A percentile compares a stretch with the other conserved stretches of the same genome.
phyloP scores from a whole-genome alignment of 2,888 invertebrate species.

The Tachina lurida region DNA sequence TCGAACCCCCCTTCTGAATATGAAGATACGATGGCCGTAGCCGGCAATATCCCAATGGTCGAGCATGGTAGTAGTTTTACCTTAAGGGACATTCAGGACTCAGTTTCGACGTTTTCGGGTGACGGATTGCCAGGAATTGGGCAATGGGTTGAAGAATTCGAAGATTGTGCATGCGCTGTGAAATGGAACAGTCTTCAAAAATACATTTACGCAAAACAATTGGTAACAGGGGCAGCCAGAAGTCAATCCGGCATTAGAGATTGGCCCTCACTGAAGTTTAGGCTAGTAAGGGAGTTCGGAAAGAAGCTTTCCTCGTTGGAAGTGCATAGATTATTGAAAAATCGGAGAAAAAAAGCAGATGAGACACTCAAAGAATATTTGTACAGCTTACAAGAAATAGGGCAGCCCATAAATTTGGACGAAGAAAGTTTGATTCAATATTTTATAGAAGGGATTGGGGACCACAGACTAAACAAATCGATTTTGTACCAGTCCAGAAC shows the following conservation, averaged over 20 bases:
- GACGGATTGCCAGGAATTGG: slow-evolving; percentile 11
- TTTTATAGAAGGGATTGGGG: not conserved
- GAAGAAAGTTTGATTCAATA: slow-evolving; percentile 8
- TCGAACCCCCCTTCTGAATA: not conserved
- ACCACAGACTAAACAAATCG: too few relatives aligned
- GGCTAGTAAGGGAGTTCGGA: not conserved
- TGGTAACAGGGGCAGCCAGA: slow-evolving; percentile 55
- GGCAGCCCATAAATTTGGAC: too few relatives aligned
- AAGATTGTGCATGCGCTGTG: not conserved
- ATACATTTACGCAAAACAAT: slow-evolving; percentile 63
- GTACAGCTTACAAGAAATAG: not conserved
- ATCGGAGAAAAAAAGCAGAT: slow-evolving; percentile 29
- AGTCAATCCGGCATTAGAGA: slow-evolving; percentile 7
- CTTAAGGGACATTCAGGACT: not conserved
- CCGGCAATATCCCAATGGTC: not conserved
- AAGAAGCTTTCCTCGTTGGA: slow-evolving; percentile 33
- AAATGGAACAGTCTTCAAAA: slow-evolving; percentile 52
- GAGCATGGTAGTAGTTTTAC: not conserved
- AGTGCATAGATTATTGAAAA: slow-evolving; percentile 40
- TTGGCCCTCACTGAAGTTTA: not conserved
- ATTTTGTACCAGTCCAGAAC: not conserved
- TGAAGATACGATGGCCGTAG: not conserved
- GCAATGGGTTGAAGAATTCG: slow-evolving; percentile 2
- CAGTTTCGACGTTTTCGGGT: not conserved
- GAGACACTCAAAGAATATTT: slow-evolving; percentile 7